Evolutionary conservation across 2,797 vertebrate genomes (phyloP).

Genomic region (Natrix natrix): DNA sequence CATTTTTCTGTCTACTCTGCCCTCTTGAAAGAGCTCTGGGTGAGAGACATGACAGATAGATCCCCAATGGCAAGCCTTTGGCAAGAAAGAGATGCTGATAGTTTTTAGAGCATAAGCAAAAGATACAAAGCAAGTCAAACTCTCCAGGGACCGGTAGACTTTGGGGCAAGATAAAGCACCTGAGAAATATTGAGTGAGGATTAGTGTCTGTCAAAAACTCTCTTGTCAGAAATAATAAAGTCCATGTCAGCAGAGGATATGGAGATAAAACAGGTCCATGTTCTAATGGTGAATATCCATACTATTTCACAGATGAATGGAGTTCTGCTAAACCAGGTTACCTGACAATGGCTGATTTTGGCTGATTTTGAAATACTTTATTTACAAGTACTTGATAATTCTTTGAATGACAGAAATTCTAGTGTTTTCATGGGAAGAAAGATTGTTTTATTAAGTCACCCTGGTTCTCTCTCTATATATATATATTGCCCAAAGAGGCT

Average conservation of each 20-base stretch:
- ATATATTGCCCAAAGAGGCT: background rate
- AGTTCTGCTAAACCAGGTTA: background rate
- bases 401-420: background rate
- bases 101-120: slow-evolving; percentile 10
- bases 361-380: background rate
- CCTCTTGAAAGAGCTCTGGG: background rate
- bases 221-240: slow-evolving; percentile 40
- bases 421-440: background rate
- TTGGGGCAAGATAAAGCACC: slow-evolving; percentile 36
- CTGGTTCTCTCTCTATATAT: background rate
- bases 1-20: slow-evolving; percentile 26
- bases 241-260: slow-evolving; percentile 3
- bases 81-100: slow-evolving; percentile 11
- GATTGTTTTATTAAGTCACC: background rate
- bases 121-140: background rate
- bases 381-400: background rate
- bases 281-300: background rate
- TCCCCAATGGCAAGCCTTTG: background rate
- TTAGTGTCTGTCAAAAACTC: slow-evolving; percentile 33
- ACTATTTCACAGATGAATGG: background rate
- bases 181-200: slow-evolving; percentile 39
- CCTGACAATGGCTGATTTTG: background rate
- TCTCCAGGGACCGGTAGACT: slow-evolving; percentile 19
- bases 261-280: slow-evolving; percentile 25
- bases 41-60: slow-evolving; percentile 21